Conservation (phyloP, 2,113 vertebrate species). For the Nerophis ophidion region DNA sequence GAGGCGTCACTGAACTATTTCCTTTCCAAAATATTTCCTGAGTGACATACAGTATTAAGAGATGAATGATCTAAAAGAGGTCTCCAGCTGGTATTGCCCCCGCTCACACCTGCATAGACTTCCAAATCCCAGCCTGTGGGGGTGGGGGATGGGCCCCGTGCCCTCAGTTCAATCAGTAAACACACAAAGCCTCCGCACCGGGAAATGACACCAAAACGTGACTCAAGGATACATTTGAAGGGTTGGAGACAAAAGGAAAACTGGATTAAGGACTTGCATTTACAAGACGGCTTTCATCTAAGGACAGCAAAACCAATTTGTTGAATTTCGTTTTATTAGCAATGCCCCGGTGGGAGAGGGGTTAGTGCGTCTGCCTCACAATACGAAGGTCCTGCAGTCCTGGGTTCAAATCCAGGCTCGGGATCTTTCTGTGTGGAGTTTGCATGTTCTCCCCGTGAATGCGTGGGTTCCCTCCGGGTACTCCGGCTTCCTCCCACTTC, state of each 20-base stretch:
- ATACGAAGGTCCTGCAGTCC: too few relatives aligned
- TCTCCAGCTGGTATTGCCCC: slow-evolving; percentile 51
- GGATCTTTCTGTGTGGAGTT: too few relatives aligned
- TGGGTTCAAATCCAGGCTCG: too few relatives aligned
- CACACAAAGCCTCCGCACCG: slow-evolving; percentile 59
- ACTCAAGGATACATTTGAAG: neutral
- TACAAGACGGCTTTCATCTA: too few relatives aligned
- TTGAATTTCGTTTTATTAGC: too few relatives aligned
- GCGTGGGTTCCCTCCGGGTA: too few relatives aligned
- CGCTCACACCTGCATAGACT: slow-evolving; percentile 50
- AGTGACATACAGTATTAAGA: slow-evolving; percentile 45
- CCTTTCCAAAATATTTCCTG: slow-evolving; percentile 39
- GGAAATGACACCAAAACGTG: slow-evolving; percentile 36
- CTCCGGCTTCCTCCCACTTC: too few relatives aligned
- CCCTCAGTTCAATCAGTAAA: slow-evolving; percentile 61
- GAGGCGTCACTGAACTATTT: slow-evolving; percentile 25
- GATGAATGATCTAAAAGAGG: slow-evolving; percentile 58
- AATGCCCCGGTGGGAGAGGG: too few relatives aligned
- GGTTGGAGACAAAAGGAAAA: neutral
- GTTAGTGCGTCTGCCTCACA: too few relatives aligned
- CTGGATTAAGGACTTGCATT: too few relatives aligned
- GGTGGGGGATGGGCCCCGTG: slow-evolving; percentile 29
- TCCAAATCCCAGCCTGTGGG: slow-evolving; percentile 47
- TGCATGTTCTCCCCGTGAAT: too few relatives aligned
- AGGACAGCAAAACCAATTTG: too few relatives aligned